Base-by-base conservation (phyloP, 1,140 invertebrate genomes). In the Drosophila nikananu region DNA sequence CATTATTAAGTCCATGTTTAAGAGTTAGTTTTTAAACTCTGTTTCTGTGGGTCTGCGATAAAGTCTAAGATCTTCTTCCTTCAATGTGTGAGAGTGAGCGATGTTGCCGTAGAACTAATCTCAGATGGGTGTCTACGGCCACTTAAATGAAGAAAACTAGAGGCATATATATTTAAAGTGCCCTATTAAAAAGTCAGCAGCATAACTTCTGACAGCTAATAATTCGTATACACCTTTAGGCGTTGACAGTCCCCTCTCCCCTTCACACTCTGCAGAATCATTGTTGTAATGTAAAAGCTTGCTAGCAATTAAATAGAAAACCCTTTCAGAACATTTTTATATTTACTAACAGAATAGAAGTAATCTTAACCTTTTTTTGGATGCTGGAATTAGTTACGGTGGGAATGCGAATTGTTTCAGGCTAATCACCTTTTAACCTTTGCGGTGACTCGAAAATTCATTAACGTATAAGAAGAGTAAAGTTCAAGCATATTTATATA, bases 1-100 rank as follows among this genome's bases (percentile, higher is more conserved):
- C 15, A 84, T 32, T 55, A 23, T 19, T 9, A 55, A 55, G 5
- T 55, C 19, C 52, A 55, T 55, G 32, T 17, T 35, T 17, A 3
- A 1, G 8, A 37, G 25, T n/a, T 57, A 3, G 8, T 23, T 19
- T 19, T 19, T 13, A 19, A 12, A 44, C 5, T 17, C 9, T 32
- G 19, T 12, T 51, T n/a, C 5, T 13, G 48, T 27, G n/a, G 27
- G 27, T 3, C n/a, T 30, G 10, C 2, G 19, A n/a, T n/a, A n/a
- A 30, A 27, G 2, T 19, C 9, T 3, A 12, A 15, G n/a, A 21
- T 19, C 49, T 46, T 74, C 61, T 10, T 71, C 61, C 1, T 77
- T 73, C 81, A 80, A 21, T 30, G 27, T 54, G 27, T 21, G n/a
- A 2, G 4, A 21, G n/a, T 7, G 27, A 15, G 6, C 27, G 12